Evolutionary conservation across 35 echinoderm and acorn worm genomes (phyloP).

Genomic region (Lytechinus pictus): DNA sequence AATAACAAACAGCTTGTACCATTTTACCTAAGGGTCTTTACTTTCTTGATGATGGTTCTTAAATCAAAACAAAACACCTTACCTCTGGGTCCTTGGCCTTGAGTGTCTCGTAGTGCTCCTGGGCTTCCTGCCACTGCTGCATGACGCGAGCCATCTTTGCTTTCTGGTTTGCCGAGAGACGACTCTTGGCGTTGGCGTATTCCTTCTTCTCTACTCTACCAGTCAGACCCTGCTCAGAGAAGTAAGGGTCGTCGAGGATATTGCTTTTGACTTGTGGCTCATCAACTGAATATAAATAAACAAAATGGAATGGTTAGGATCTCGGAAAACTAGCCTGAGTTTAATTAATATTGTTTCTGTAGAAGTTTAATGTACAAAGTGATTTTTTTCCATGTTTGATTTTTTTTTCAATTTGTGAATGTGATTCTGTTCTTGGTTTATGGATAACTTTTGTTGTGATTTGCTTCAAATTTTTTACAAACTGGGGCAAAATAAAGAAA

Average conservation of each 20-base stretch:
- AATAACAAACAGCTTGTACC: background rate
- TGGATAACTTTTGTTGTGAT: no score
- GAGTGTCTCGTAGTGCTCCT: constrained; percentile 62
- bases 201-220: constrained; percentile 54
- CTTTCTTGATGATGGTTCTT: background rate
- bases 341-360: no score
- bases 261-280: constrained; percentile 38
- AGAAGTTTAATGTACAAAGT: no score
- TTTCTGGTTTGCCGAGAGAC: constrained; percentile 42
- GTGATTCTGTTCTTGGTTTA: no score
- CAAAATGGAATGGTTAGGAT: background rate
- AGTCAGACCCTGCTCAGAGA: constrained; percentile 24
- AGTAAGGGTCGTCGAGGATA: constrained; percentile 70
- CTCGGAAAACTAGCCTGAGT: no score
- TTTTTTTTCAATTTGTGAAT: no score
- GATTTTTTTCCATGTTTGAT: no score
- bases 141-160: constrained; percentile 53
- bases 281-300: constrained; percentile 19
- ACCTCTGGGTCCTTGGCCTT: constrained; percentile 65
- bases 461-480: no score
- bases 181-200: constrained; percentile 52
- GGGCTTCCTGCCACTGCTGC: constrained; percentile 89
- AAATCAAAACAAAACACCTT: no score
- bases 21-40: background rate
- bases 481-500: no score